These are phyloP conservation scores for Hipparchia semele DNA, from an alignment of 2,888 invertebrate genomes.

Conservation along the genomic window DNA sequence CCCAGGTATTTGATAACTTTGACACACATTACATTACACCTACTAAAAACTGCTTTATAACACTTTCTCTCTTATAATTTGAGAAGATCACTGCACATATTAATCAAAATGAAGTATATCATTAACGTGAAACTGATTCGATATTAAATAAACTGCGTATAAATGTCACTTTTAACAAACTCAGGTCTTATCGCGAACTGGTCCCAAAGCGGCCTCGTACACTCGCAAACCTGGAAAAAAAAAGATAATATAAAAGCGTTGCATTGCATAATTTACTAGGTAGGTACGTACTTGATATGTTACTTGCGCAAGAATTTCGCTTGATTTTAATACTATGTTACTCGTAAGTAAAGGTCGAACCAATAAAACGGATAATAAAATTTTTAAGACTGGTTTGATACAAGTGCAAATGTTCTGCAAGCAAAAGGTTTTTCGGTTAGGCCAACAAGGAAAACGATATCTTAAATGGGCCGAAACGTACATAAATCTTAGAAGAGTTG, in stretches of 20 bases:
- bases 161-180: constrained; percentile 22
- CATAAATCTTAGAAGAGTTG: too few relatives aligned
- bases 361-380: background rate
- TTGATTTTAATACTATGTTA: constrained; percentile 4
- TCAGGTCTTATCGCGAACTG: constrained; percentile 8
- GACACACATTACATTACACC: background rate
- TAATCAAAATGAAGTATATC: background rate
- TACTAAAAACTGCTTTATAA: background rate
- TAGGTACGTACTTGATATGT: background rate
- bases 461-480: too few relatives aligned
- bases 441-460: too few relatives aligned
- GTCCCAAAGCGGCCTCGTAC: background rate
- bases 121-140: background rate
- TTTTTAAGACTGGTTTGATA: background rate
- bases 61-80: background rate
- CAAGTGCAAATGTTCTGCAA: background rate
- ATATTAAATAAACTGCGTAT: background rate
- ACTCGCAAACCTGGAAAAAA: constrained; percentile 34
- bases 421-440: background rate
- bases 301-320: constrained; percentile 7
- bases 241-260: constrained; percentile 24
- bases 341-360: constrained; percentile 7
- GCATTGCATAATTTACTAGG: background rate
- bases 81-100: background rate
- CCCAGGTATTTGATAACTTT: background rate